These are phyloP conservation scores for Dynastes tityus DNA, from an alignment of 2,888 invertebrate species.

Conservation along the genomic window DNA sequence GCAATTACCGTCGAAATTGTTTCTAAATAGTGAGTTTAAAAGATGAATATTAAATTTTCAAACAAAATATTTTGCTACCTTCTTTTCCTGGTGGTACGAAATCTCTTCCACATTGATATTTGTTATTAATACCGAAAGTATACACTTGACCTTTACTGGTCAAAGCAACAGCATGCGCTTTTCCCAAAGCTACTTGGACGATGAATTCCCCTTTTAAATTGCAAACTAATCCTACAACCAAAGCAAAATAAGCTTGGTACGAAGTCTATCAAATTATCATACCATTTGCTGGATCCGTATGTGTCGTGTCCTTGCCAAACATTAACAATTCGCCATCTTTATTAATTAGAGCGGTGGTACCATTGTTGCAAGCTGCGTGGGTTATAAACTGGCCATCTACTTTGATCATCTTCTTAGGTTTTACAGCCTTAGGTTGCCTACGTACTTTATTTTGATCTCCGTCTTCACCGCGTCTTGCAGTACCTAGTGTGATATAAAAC, in stretches of 20 bases:
- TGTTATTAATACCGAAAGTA: slow-evolving; percentile 98
- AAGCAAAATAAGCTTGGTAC: slow-evolving; percentile 21
- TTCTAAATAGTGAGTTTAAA: slow-evolving; percentile 16
- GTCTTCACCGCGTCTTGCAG: slow-evolving; percentile 93
- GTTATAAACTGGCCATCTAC: slow-evolving; percentile 89
- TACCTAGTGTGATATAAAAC: slow-evolving; percentile 72
- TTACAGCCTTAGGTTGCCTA: slow-evolving; percentile 90
- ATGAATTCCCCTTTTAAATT: slow-evolving; percentile 69
- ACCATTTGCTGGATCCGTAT: slow-evolving; percentile 82
- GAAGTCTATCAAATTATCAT: slow-evolving; percentile 34
- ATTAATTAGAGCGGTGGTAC: slow-evolving; percentile 89
- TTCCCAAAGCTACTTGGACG: slow-evolving; percentile 88
- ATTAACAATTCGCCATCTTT: slow-evolving; percentile 93
- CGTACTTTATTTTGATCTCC: slow-evolving; percentile 86
- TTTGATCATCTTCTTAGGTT: slow-evolving; percentile 93
- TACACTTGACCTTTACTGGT: slow-evolving; percentile 92
- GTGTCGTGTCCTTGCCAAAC: slow-evolving; percentile 95
- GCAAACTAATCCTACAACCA: slow-evolving; percentile 64
- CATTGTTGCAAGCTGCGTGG: slow-evolving; percentile 93
- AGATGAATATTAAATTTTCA: slow-evolving; percentile 10
- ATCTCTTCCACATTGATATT: slow-evolving; percentile 96
- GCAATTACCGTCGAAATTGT: slow-evolving; percentile 66
- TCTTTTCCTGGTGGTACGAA: slow-evolving; percentile 77
- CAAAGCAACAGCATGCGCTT: slow-evolving; percentile 94
- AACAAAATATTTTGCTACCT: slow-evolving; percentile 67